A percentile compares a stretch with the other conserved stretches of the same genome.
Conservation (phyloP, 2,113 vertebrate species). For the Acanthochromis polyacanthus region DNA sequence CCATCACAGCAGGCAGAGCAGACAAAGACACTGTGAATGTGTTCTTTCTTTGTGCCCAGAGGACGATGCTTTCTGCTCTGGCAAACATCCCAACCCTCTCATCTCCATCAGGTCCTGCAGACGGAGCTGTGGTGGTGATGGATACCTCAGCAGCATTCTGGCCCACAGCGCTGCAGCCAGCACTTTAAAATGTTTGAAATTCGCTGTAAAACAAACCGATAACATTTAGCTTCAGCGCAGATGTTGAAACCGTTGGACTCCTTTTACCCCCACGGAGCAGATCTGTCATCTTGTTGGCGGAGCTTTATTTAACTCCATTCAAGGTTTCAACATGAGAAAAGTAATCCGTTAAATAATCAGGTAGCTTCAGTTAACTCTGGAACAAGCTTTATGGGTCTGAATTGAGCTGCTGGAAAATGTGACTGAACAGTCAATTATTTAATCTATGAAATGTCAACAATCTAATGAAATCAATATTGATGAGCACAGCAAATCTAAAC, state of each 20-base stretch:
- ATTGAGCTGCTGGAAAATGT: too few relatives aligned
- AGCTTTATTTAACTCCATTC: constrained; percentile 20
- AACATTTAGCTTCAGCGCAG: constrained; percentile 37
- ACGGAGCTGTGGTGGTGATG: constrained; percentile 65
- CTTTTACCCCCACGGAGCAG: too few relatives aligned
- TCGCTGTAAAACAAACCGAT: constrained; percentile 27
- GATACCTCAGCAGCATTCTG: constrained; percentile 55
- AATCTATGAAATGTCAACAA: too few relatives aligned
- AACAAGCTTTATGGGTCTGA: too few relatives aligned
- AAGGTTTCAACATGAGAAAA: not conserved
- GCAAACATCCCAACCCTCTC: constrained; percentile 65
- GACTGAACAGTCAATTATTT: too few relatives aligned
- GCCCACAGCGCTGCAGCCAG: constrained; percentile 16
- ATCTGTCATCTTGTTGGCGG: constrained; percentile 23
- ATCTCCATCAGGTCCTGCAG: constrained; percentile 70
- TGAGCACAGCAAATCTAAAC: too few relatives aligned
- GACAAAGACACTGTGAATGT: constrained; percentile 35
- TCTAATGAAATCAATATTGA: too few relatives aligned
- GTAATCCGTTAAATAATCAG: not conserved
- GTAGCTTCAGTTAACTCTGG: too few relatives aligned
- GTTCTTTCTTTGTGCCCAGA: constrained; percentile 51
- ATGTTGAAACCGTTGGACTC: constrained; percentile 36
- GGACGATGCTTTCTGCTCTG: constrained; percentile 62
- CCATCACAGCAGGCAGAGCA: not conserved
- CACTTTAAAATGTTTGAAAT: constrained; percentile 38